Evolutionary conservation across 2,888 invertebrate genomes (phyloP).

Genomic region (Malthinus seriepunctatus): DNA sequence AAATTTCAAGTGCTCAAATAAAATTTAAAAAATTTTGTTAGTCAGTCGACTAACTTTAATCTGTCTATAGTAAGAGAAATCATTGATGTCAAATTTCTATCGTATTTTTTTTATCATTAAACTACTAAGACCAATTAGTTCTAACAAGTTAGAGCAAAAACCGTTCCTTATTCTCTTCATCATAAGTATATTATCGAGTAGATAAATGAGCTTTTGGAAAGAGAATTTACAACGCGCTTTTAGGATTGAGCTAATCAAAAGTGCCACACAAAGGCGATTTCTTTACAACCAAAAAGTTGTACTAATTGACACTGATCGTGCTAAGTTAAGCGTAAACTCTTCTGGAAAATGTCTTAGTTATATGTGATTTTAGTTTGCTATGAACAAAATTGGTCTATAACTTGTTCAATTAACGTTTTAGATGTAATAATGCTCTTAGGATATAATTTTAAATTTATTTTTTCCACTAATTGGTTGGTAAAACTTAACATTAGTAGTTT

Average conservation of each 20-base stretch:
- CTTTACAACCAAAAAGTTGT: constrained; percentile 39
- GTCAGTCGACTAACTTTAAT: no score
- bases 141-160: no score
- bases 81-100: not conserved
- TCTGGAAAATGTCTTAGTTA: not conserved
- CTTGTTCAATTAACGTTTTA: not conserved
- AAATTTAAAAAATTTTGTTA: no score
- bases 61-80: not conserved
- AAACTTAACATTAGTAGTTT: no score
- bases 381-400: not conserved
- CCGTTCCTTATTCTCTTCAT: no score
- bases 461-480: no score
- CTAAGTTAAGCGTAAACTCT: constrained; percentile 44
- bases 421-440: no score
- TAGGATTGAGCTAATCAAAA: constrained; percentile 45
- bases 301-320: constrained; percentile 49
- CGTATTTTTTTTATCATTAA: no score
- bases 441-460: no score
- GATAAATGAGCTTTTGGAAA: constrained; percentile 28
- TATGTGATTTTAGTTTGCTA: not conserved
- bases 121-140: no score
- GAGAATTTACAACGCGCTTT: constrained; percentile 32
- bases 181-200: no score
- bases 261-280: constrained; percentile 45
- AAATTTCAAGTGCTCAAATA: no score